Conservation (phyloP, 2,797 vertebrate genomes). For the Pipistrellus kuhlii region DNA sequence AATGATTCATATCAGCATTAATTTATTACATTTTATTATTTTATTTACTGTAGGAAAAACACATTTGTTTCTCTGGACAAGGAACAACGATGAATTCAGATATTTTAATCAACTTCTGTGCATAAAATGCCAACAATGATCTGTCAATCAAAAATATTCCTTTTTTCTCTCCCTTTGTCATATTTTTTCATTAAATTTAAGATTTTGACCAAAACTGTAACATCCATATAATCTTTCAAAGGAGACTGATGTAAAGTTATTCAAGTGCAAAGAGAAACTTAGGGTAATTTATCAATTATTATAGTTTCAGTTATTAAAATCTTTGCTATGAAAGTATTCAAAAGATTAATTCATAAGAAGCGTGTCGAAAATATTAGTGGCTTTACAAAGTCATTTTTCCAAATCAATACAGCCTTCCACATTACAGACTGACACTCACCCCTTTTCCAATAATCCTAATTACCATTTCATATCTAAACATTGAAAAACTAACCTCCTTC, state of each 20-base stretch:
- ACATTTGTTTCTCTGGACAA: not conserved
- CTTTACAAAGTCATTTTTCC: constrained; percentile 69
- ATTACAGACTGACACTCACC: constrained; percentile 62
- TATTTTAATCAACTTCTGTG: constrained; percentile 1
- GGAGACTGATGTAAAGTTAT: not conserved
- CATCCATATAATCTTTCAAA: not conserved
- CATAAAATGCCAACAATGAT: not conserved
- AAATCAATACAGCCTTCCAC: constrained; percentile 74
- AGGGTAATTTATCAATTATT: constrained; percentile 59
- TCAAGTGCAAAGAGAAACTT: constrained; percentile 27
- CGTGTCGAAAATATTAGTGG: constrained; percentile 8
- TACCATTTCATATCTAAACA: constrained; percentile 78
- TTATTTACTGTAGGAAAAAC: not conserved
- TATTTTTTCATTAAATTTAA: constrained; percentile 33
- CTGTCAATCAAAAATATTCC: not conserved
- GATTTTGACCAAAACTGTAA: not conserved
- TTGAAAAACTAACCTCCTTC: constrained; percentile 71
- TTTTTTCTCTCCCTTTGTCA: not conserved
- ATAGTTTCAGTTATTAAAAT: constrained; percentile 67
- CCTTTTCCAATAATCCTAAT: constrained; percentile 83
- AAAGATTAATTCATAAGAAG: constrained; percentile 69
- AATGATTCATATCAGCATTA: not conserved
- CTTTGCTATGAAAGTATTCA: constrained; percentile 18
- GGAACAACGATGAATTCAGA: not conserved
- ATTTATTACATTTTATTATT: not conserved